Evolutionary conservation across 2,888 invertebrate species (phyloP), one percentile per base, ranked within the genome.

Genomic region (Uropetala carovei): DNA sequence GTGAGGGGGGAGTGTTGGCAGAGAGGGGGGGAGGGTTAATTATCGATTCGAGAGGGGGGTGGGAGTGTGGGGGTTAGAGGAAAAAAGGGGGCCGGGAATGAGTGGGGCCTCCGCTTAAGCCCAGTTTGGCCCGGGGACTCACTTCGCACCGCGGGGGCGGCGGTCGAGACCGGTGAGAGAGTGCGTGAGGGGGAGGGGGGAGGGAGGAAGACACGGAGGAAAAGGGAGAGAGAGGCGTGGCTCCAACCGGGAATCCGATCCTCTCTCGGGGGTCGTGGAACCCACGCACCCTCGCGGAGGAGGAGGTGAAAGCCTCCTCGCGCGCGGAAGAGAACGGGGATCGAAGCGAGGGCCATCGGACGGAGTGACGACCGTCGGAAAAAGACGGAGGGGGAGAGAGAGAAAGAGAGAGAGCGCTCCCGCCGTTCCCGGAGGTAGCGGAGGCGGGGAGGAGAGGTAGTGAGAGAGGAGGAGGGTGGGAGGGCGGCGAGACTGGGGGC

Each of bases 181-280:
- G 82, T 82, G 82, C 43, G 83, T 11, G 16, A 43, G 83, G n/a
- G 83, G 83, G 18, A n/a, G 16, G 83, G n/a, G 83, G 83, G 18
- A n/a, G 16, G 30, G 22, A 18, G 30, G 11, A 18, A 56, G 9
- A 10, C 83, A 9, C 22, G 57, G 83, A 14, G 14, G 56, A n/a
- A 11, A 30, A n/a, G 11, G 56, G 14, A n/a, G 57, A 18, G 30
- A 14, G 30, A 57, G 57, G 83, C 30, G 83, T 83, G 83, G 30
- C 83, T 30, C 57, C 83, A 27, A 10, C 56, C 56, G 30, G 11
- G 14, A 83, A 18, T 57, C 83, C n/a, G 11, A 11, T n/a, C 75
- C 75, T n/a, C 75, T n/a, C 75, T 27, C 18, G 83, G 83, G 83
- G 83, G 83, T 83, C 43, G 57, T 83, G 56, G 83, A 83, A 83